Evolutionary conservation across 2,113 vertebrate genomes (phyloP).

Genomic region (Proterorhinus semilunaris): DNA sequence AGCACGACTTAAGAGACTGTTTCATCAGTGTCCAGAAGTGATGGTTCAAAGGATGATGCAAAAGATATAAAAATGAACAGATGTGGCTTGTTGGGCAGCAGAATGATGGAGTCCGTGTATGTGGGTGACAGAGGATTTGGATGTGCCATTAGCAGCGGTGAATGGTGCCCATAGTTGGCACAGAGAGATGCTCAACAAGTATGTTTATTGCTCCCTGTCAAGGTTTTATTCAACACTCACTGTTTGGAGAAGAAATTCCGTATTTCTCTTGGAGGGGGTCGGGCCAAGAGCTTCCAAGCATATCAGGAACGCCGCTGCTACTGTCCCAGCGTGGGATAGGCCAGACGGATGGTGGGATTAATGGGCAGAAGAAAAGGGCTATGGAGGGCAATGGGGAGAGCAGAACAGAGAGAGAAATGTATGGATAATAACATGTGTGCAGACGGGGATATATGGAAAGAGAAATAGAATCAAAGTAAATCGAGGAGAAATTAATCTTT

Average conservation of each 20-base stretch:
- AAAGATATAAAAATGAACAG: slow-evolving; percentile 22
- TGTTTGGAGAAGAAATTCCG: slow-evolving; percentile 28
- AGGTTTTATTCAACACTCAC: slow-evolving; percentile 56
- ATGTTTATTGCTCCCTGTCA: slow-evolving; percentile 64
- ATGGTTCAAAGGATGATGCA: slow-evolving; percentile 27
- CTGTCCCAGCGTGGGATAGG: slow-evolving; percentile 17
- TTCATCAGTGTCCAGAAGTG: slow-evolving; percentile 44
- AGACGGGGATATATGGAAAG: not conserved
- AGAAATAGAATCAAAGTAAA: slow-evolving; percentile 5
- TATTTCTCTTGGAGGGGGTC: slow-evolving; percentile 64
- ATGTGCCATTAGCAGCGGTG: slow-evolving; percentile 18
- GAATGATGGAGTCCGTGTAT: slow-evolving; percentile 35
- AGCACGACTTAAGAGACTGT: slow-evolving; percentile 14
- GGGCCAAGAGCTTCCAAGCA: slow-evolving; percentile 49
- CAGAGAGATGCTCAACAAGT: slow-evolving; percentile 48
- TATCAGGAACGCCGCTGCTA: slow-evolving; percentile 22
- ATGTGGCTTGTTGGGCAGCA: slow-evolving; percentile 23
- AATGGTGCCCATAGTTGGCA: slow-evolving; percentile 19
- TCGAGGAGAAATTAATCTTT: slow-evolving; percentile 4
- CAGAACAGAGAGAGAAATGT: slow-evolving; percentile 13
- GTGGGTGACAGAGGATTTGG: slow-evolving; percentile 32
- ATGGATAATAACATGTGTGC: slow-evolving; percentile 2
- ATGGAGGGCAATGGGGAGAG: slow-evolving; percentile 20
- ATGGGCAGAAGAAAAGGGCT: slow-evolving; percentile 33
- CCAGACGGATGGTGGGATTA: slow-evolving; percentile 29